phyloP scores from a whole-genome alignment of 2,797 vertebrate species.

The Phylloscopus collybita region DNA sequence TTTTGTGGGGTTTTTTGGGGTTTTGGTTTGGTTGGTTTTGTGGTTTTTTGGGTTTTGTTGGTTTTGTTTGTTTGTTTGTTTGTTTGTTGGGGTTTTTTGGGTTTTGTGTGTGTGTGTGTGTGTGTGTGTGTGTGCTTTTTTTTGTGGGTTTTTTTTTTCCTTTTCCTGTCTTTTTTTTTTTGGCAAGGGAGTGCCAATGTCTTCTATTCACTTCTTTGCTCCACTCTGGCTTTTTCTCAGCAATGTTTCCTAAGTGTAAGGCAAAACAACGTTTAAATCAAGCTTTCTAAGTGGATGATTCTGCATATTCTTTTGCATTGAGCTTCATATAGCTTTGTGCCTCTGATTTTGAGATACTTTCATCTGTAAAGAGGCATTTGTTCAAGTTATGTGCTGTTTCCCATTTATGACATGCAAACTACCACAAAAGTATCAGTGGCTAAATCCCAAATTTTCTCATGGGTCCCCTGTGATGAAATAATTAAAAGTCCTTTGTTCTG shows the following conservation, averaged over 20 bases:
- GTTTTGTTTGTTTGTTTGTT: too few species aligned
- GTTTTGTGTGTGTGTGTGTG: too few species aligned
- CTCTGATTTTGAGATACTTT: background rate
- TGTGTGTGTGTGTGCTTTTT: too few species aligned
- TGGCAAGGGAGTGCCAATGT: rapidly evolving
- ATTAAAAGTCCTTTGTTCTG: background rate
- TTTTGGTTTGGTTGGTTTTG: background rate
- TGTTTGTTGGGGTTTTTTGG: too few species aligned
- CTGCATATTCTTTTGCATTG: background rate
- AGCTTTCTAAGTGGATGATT: background rate
- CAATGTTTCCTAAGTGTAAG: background rate
- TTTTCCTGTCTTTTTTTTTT: background rate
- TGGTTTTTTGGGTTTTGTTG: background rate
- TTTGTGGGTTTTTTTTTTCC: background rate
- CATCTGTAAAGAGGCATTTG: background rate
- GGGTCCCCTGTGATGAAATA: background rate
- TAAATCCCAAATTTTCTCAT: background rate
- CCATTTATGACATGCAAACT: background rate
- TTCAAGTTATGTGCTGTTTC: background rate
- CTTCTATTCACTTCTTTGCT: background rate
- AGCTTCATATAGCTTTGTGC: background rate
- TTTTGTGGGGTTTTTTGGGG: too few species aligned
- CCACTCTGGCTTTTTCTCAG: background rate
- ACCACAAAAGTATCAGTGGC: background rate
- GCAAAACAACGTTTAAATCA: background rate